Conservation (phyloP, 2,888 invertebrate genomes). For the Drosophila mercatorum region DNA sequence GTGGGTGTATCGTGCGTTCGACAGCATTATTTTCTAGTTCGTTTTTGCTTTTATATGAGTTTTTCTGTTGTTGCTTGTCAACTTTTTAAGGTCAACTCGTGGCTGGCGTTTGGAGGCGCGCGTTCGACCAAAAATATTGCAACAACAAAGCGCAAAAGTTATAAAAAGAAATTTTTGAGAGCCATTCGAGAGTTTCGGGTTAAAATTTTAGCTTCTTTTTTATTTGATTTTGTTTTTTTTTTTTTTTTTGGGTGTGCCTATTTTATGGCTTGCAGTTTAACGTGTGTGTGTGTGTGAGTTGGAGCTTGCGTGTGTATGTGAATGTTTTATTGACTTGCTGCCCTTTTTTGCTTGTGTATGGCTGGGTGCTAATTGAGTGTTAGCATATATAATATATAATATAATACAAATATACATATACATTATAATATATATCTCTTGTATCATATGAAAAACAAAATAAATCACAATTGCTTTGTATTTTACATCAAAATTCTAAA, state of each 20-base stretch:
- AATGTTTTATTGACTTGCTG: conserved; percentile 46
- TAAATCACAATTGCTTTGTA: conserved; percentile 14
- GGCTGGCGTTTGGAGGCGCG: conserved; percentile 31
- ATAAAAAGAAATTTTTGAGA: conserved; percentile 26
- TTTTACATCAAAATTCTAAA: conserved; percentile 48
- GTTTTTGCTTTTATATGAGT: conserved; percentile 22
- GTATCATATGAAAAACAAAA: too few relatives aligned
- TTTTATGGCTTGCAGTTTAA: conserved; percentile 54
- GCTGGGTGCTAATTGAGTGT: conserved; percentile 54
- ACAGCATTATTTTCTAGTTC: conserved; percentile 33
- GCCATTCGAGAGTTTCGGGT: conserved; percentile 9
- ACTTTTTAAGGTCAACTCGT: conserved; percentile 68
- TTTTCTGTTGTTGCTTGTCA: conserved; percentile 17
- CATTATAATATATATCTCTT: too few relatives aligned
- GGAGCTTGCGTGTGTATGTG: conserved; percentile 29
- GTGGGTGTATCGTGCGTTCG: conserved; percentile 34
- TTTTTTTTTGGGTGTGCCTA: conserved; percentile 59
- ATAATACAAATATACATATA: not conserved
- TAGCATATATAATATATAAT: conserved; percentile 1
- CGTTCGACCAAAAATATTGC: conserved; percentile 40
- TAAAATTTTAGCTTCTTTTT: not conserved
- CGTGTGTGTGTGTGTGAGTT: conserved; percentile 28
- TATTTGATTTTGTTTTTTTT: not conserved
- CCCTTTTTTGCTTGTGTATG: conserved; percentile 21
- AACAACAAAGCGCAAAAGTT: conserved; percentile 42